Conservation (phyloP, 1,140 invertebrate species). For the Atta colombica region DNA sequence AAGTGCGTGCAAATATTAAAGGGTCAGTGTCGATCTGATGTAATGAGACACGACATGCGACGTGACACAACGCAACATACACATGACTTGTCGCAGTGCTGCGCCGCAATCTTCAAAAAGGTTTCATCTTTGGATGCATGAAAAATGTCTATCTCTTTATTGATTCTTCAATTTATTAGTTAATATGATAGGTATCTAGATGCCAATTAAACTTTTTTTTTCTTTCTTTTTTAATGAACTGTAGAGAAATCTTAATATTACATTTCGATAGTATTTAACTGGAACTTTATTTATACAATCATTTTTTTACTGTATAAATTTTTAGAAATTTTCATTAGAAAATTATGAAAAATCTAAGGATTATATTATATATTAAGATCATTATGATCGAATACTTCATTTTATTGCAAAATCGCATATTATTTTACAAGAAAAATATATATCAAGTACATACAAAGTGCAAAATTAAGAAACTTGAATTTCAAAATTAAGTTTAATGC, state of each 20-base stretch:
- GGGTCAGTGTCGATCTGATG: conserved; percentile 24
- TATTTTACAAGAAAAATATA: neutral
- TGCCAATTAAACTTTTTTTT: neutral
- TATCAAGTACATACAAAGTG: no score
- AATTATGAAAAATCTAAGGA: neutral
- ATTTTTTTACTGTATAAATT: neutral
- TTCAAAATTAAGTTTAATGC: neutral
- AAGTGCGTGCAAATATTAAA: neutral
- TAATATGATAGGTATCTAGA: neutral
- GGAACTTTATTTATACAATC: neutral
- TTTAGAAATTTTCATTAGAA: neutral
- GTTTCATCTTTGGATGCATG: neutral
- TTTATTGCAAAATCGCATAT: neutral
- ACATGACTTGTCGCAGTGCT: neutral
- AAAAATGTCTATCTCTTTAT: neutral
- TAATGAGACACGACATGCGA: neutral
- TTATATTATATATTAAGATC: no score
- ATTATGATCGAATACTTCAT: neutral
- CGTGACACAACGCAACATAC: neutral
- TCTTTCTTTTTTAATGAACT: no score
- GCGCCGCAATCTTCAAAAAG: neutral
- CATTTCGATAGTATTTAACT: neutral
- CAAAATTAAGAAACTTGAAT: neutral
- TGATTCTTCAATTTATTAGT: neutral
- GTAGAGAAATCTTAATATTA: no score